Percentiles rank a stretch among this genome's conserved stretches.
Conservation (phyloP, 1,140 invertebrate genomes). For the Chelonus insularis region DNA sequence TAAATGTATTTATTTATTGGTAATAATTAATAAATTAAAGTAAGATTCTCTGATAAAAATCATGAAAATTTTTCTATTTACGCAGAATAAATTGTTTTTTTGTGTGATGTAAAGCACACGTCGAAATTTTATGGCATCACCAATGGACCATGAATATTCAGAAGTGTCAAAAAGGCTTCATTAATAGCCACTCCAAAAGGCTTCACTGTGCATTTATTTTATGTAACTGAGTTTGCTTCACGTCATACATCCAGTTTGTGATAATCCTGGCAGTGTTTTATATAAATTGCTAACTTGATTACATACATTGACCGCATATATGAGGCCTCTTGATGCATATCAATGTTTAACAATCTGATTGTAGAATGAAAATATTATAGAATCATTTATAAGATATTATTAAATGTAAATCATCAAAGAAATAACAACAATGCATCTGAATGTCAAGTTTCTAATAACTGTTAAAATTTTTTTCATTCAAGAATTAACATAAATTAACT, state of each 20-base stretch:
- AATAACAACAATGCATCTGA: constrained; percentile 1
- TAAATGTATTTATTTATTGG: no score
- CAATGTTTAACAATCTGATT: constrained; percentile 2
- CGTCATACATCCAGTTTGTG: constrained; percentile 31
- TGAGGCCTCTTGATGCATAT: constrained; percentile 38
- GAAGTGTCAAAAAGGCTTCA: constrained; percentile 48
- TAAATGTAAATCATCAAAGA: constrained; percentile 15
- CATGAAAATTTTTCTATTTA: no score
- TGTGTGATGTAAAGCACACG: neutral
- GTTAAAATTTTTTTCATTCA: no score
- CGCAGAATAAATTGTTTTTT: neutral
- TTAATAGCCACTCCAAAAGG: constrained; percentile 27
- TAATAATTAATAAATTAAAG: no score
- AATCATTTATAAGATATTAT: constrained; percentile 20
- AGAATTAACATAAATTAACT: no score
- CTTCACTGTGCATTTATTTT: constrained; percentile 45
- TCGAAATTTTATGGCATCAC: constrained; percentile 47
- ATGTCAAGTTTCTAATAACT: no score
- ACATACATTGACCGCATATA: constrained; percentile 44
- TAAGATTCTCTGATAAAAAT: no score
- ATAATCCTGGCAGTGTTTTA: constrained; percentile 45
- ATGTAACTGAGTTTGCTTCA: constrained; percentile 51
- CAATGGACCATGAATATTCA: constrained; percentile 55
- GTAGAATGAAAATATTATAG: neutral
- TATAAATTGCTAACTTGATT: constrained; percentile 57